These are phyloP conservation scores for Leiothrix lutea DNA, from an alignment of 2,113 vertebrate species.

Conservation along the genomic window DNA sequence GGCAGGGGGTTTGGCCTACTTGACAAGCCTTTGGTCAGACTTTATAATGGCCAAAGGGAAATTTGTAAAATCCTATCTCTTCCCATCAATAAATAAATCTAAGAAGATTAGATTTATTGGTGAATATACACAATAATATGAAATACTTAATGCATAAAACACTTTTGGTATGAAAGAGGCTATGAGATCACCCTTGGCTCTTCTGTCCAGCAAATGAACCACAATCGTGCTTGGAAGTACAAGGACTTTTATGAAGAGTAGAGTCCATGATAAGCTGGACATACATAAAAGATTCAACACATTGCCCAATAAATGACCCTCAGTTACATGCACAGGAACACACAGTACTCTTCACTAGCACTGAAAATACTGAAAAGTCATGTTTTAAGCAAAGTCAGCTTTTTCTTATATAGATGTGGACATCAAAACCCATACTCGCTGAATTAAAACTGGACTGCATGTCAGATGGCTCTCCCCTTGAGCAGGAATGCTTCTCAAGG, in stretches of 20 bases:
- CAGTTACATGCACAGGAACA: neutral
- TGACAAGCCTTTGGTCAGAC: neutral
- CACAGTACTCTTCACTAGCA: neutral
- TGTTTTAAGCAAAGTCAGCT: neutral
- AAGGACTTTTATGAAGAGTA: neutral
- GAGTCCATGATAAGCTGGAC: neutral
- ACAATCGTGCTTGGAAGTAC: neutral
- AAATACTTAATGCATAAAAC: neutral
- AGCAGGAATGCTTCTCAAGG: neutral
- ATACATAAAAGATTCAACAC: neutral
- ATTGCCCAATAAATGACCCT: neutral
- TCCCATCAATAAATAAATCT: neutral
- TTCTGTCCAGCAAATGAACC: neutral
- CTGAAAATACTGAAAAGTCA: neutral
- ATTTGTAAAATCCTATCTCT: neutral
- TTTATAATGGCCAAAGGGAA: neutral
- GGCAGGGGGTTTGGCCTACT: neutral
- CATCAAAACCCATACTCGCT: neutral
- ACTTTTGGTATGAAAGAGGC: neutral
- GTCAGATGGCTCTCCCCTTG: neutral
- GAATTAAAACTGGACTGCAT: neutral
- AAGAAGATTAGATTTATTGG: neutral
- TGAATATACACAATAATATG: neutral
- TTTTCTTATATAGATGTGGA: neutral
- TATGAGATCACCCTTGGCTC: neutral